These are phyloP conservation scores for Chymomyza procnemis DNA, from an alignment of 2,888 invertebrate genomes.

Conservation along the genomic window DNA sequence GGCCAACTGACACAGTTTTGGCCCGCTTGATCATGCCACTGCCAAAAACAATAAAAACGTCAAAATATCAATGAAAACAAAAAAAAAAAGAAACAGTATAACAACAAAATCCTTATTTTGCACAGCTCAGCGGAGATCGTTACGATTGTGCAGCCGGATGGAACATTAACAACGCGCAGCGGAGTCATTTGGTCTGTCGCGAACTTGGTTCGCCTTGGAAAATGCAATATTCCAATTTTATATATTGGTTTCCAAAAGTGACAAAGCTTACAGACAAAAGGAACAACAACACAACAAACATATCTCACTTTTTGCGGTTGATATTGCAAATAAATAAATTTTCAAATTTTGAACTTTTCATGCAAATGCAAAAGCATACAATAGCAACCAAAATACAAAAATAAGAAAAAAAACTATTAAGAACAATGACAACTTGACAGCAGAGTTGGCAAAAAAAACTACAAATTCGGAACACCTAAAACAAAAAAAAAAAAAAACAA, in stretches of 20 bases:
- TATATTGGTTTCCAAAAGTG: constrained; percentile 18
- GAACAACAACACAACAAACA: constrained; percentile 15
- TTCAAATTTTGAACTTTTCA: constrained; percentile 30
- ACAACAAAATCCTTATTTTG: constrained; percentile 50
- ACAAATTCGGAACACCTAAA: constrained; percentile 29
- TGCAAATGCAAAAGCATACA: constrained; percentile 17
- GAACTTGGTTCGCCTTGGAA: constrained; percentile 7
- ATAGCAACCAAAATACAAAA: constrained; percentile 8
- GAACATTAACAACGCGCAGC: constrained; percentile 20
- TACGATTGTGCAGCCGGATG: constrained; percentile 53
- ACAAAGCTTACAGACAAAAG: constrained; percentile 27
- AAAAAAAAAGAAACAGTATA: constrained; percentile 21
- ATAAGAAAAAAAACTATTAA: constrained; percentile 25
- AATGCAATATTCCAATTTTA: constrained; percentile 29
- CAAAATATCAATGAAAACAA: constrained; percentile 33
- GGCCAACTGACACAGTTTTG: constrained; percentile 48
- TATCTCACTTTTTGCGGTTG: constrained; percentile 56
- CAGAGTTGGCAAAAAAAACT: constrained; percentile 44
- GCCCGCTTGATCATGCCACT: constrained; percentile 2
- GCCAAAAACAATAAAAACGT: constrained; percentile 40
- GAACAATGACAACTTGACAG: constrained; percentile 38
- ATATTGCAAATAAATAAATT: constrained; percentile 37
- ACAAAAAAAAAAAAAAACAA: no score
- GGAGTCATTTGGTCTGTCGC: constrained; percentile 20
- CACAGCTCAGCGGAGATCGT: constrained; percentile 43